Evolutionary conservation across 2,797 vertebrate species (phyloP).

Genomic region (Lutjanus campechanus): DNA sequence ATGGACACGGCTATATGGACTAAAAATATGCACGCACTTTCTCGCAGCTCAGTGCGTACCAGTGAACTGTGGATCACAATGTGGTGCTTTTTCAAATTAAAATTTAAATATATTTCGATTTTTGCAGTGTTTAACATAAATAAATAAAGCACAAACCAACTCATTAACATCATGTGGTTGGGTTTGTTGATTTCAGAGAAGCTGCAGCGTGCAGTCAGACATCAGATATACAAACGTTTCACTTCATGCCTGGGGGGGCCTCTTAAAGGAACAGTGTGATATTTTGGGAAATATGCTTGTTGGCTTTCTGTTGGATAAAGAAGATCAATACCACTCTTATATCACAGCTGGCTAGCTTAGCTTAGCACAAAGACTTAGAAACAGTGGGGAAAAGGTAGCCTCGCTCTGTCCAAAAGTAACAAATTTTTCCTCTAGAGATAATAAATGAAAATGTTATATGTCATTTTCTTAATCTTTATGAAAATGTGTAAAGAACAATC

Average conservation of each 20-base stretch:
- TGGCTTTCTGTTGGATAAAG: neutral
- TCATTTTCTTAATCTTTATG: neutral
- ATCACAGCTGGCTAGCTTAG: neutral
- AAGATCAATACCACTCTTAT: neutral
- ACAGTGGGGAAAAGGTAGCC: neutral
- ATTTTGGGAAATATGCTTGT: neutral
- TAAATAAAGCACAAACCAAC: constrained; percentile 7
- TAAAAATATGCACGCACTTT: constrained; percentile 48
- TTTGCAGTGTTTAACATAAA: constrained; percentile 18
- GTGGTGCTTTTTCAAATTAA: constrained; percentile 14
- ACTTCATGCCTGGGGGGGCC: neutral
- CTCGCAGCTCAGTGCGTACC: constrained; percentile 25
- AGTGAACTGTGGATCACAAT: neutral
- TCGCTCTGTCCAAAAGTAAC: neutral
- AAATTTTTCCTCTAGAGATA: no score
- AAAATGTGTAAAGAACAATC: neutral
- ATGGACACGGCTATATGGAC: constrained; percentile 44
- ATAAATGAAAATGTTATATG: neutral
- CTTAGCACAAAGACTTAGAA: neutral
- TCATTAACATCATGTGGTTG: neutral
- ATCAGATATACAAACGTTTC: constrained; percentile 7
- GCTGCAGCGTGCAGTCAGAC: constrained; percentile 9
- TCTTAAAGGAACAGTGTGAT: neutral
- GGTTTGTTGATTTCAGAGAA: neutral
- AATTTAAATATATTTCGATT: neutral